phyloP scores from a whole-genome alignment of 2,797 vertebrate species.

The Schizopygopsis pylzovi region DNA sequence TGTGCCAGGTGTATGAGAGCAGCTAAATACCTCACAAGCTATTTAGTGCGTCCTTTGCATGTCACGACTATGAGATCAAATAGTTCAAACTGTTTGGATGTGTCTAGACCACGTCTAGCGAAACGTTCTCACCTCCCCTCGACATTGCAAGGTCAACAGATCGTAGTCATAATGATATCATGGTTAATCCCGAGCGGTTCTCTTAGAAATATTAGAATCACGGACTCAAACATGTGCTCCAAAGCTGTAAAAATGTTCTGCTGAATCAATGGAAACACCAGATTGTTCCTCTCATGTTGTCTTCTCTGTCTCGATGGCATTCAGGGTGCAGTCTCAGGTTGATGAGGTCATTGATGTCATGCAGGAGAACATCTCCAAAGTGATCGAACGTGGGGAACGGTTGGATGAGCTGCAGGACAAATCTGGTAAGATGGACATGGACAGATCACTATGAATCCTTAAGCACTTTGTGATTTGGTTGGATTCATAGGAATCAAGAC shows the following conservation, averaged over 20 bases:
- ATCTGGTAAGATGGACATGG: slow-evolving; percentile 82
- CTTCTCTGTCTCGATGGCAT: background rate
- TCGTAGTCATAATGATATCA: slow-evolving; percentile 36
- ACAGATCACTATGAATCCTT: background rate
- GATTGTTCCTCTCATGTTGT: slow-evolving; percentile 13
- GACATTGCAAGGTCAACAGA: slow-evolving; percentile 37
- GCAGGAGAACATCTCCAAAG: slow-evolving; percentile 99
- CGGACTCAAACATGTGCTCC: background rate
- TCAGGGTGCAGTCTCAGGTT: slow-evolving; percentile 96
- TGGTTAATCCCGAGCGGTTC: slow-evolving; percentile 14
- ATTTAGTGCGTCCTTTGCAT: background rate
- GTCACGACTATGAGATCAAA: slow-evolving; percentile 30
- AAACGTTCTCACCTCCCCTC: slow-evolving; percentile 28
- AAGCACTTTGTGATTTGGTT: background rate
- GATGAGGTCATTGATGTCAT: slow-evolving; percentile 99
- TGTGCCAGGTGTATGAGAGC: slow-evolving; percentile 36
- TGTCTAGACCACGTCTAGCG: slow-evolving; percentile 34
- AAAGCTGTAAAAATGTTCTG: slow-evolving; percentile 27
- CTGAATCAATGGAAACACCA: slow-evolving; percentile 1
- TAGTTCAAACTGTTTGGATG: slow-evolving; percentile 28
- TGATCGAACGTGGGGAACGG: slow-evolving; percentile 96
- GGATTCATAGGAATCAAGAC: background rate
- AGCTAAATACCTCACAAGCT: slow-evolving; percentile 31
- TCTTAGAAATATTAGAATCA: slow-evolving; percentile 20
- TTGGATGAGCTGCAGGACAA: slow-evolving; percentile 98